A percentile compares a stretch with the other conserved stretches of the same genome.
Evolutionary conservation across 2,113 vertebrate species (phyloP).

Genomic region (Chaenogobius annularis): DNA sequence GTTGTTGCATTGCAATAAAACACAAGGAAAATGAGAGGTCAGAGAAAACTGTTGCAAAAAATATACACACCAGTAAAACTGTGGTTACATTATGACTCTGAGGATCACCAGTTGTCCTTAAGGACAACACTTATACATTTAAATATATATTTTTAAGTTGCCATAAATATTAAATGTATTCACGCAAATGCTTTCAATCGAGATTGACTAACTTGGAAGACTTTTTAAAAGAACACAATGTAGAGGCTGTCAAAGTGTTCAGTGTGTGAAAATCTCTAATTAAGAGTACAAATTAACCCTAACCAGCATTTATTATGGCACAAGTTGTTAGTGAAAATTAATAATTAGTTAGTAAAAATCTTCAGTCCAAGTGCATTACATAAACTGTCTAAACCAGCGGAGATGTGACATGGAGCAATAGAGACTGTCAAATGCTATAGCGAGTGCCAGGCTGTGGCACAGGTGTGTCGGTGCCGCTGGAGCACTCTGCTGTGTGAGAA

Average conservation of each 20-base stretch:
- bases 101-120: constrained; percentile 52
- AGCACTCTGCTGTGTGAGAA: constrained; percentile 56
- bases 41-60: not conserved
- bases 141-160: constrained; percentile 29
- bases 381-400: constrained; percentile 42
- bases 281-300: too few species aligned
- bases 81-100: constrained; percentile 53
- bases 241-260: too few species aligned
- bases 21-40: constrained; percentile 19
- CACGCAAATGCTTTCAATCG: too few species aligned
- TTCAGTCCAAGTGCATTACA: constrained; percentile 1
- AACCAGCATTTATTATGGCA: not conserved
- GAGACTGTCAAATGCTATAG: constrained; percentile 61
- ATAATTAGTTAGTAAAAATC: not conserved
- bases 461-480: constrained; percentile 44
- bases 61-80: constrained; percentile 45
- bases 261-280: too few species aligned
- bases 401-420: constrained; percentile 57
- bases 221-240: not conserved
- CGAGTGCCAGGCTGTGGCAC: constrained; percentile 60
- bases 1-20: constrained; percentile 58
- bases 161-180: constrained; percentile 64
- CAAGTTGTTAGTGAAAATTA: not conserved
- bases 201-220: too few species aligned
- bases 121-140: constrained; percentile 41